Percentiles rank a stretch among this genome's conserved stretches.
Evolutionary conservation across 2,113 vertebrate species (phyloP).

Genomic region (Stercorarius parasiticus): DNA sequence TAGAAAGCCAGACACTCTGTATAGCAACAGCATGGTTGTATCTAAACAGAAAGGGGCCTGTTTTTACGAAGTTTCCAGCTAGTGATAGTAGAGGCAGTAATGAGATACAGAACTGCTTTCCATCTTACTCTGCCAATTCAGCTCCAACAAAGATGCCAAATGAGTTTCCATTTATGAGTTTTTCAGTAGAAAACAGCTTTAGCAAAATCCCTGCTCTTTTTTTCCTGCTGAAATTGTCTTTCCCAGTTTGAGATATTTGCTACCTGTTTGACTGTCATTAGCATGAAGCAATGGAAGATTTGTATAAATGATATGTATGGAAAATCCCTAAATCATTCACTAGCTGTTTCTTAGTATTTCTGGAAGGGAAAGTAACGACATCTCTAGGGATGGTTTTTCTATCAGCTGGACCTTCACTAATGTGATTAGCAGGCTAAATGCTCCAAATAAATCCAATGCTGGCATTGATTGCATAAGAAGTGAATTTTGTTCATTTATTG

Average conservation of each 20-base stretch:
- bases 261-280: constrained; percentile 38
- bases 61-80: constrained; percentile 26
- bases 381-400: constrained; percentile 6
- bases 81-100: constrained; percentile 38
- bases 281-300: constrained; percentile 39
- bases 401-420: constrained; percentile 14
- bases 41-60: constrained; percentile 15
- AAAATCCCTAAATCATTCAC: constrained; percentile 6
- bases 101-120: constrained; percentile 51
- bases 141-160: constrained; percentile 21
- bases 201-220: not conserved
- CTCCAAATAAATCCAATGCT: constrained; percentile 7
- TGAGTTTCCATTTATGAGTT: constrained; percentile 34
- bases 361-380: not conserved
- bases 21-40: not conserved
- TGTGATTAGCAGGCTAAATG: constrained; percentile 37
- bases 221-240: not conserved
- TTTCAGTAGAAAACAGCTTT: constrained; percentile 33
- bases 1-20: not conserved
- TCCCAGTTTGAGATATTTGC: not conserved
- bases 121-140: constrained; percentile 38
- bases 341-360: not conserved
- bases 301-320: not conserved
- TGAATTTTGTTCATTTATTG: not conserved
- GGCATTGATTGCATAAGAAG: not conserved